Conservation (phyloP, 2,888 invertebrate genomes). For the Lomographa bimaculata region DNA sequence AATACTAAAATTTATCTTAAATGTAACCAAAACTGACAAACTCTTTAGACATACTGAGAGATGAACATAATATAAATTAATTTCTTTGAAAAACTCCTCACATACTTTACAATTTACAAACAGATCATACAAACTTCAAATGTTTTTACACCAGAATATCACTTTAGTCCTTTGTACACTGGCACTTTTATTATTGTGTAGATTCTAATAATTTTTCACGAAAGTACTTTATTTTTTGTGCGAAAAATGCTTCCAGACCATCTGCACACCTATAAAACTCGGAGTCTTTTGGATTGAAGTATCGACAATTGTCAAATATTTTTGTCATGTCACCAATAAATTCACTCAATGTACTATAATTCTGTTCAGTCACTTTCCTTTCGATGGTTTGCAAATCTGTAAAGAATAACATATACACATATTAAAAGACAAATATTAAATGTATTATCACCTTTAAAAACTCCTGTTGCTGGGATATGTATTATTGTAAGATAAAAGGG, state of each 20-base stretch:
- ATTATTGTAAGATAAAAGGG: too few relatives aligned
- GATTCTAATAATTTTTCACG: constrained; percentile 91
- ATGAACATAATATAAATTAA: constrained; percentile 61
- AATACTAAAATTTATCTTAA: constrained; percentile 58
- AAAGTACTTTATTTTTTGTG: constrained; percentile 95
- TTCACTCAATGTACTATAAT: constrained; percentile 94
- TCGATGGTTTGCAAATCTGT: constrained; percentile 97
- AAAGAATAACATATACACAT: constrained; percentile 35
- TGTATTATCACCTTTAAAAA: too few relatives aligned
- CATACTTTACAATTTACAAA: constrained; percentile 74
- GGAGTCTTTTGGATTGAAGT: constrained; percentile 97
- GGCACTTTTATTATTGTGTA: constrained; percentile 71
- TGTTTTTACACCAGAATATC: constrained; percentile 29
- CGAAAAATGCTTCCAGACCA: constrained; percentile 96
- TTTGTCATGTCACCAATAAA: constrained; percentile 99
- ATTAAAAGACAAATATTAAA: background rate
- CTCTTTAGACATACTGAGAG: constrained; percentile 46
- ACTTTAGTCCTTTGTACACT: constrained; percentile 46
- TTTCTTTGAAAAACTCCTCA: constrained; percentile 70
- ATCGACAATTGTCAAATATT: constrained; percentile 99
- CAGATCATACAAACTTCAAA: constrained; percentile 58
- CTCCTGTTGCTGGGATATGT: too few relatives aligned
- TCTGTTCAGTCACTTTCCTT: constrained; percentile 91
- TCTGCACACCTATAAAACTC: constrained; percentile 98
- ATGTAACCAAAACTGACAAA: constrained; percentile 61